Evolutionary conservation across 2,888 invertebrate genomes (phyloP).

Genomic region (Acronicta leporina): DNA sequence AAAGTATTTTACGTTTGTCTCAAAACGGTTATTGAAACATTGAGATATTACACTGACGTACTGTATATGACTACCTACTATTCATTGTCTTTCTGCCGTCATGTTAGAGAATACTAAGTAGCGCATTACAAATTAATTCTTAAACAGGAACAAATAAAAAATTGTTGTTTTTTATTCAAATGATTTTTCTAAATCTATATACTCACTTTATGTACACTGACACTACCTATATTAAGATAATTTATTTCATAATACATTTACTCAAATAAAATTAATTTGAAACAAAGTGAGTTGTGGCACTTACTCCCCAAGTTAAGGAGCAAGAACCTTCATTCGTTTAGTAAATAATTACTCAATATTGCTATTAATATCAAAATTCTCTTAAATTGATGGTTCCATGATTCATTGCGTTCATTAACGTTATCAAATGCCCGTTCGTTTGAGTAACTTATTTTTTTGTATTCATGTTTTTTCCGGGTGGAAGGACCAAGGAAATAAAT

Average conservation of each 20-base stretch:
- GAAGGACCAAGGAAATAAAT: neutral
- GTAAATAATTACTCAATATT: neutral
- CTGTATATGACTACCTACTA: too few species aligned
- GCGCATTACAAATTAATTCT: too few species aligned
- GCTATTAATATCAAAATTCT: neutral
- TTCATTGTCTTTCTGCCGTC: too few species aligned
- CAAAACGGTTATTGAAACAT: constrained; percentile 30
- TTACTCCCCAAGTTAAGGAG: neutral
- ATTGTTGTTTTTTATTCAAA: too few species aligned
- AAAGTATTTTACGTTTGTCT: constrained; percentile 21
- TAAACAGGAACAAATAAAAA: too few species aligned
- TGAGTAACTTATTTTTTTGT: neutral
- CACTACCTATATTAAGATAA: too few species aligned
- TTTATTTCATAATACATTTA: too few species aligned
- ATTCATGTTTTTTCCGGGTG: neutral
- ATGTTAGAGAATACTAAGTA: too few species aligned
- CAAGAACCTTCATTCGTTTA: neutral
- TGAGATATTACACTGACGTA: neutral
- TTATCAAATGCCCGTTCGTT: neutral
- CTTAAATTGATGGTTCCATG: neutral
- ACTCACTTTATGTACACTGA: too few species aligned
- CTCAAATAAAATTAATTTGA: too few species aligned
- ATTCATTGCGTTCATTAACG: constrained; percentile 2
- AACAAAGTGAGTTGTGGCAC: neutral
- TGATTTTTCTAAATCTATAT: too few species aligned